A percentile compares a stretch with the other conserved stretches of the same genome.
Evolutionary conservation across 2,888 invertebrate genomes (phyloP).

Genomic region (Harpalus rubripes): DNA sequence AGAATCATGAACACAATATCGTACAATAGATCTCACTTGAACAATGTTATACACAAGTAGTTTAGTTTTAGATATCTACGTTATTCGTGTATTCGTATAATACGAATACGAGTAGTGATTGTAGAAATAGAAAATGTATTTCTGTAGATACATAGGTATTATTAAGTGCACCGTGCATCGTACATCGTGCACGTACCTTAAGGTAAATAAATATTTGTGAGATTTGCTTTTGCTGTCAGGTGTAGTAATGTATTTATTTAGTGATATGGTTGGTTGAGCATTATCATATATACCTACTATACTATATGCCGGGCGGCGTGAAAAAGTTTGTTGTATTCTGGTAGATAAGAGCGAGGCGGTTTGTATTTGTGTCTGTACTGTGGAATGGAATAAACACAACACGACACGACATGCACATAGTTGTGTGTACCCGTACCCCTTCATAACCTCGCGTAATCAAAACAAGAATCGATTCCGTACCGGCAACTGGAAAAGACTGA

Average conservation of each 20-base stretch:
- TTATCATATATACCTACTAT: background rate
- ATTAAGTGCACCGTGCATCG: no score
- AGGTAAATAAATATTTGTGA: background rate
- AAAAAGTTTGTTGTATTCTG: slow-evolving; percentile 34
- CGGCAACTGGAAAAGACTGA: background rate
- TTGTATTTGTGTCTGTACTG: slow-evolving; percentile 16
- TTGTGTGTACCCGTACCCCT: slow-evolving; percentile 28
- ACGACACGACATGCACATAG: slow-evolving; percentile 22
- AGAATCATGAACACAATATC: no score
- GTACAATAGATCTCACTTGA: no score
- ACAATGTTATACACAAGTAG: no score
- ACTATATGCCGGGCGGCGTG: background rate
- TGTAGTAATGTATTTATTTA: slow-evolving; percentile 2
- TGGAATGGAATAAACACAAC: slow-evolving; percentile 56
- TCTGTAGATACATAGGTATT: background rate
- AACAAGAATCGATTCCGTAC: slow-evolving; percentile 52
- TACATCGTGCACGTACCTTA: background rate
- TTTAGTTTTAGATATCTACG: no score
- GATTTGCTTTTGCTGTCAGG: background rate
- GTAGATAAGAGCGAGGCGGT: background rate
- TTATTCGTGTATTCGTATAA: background rate
- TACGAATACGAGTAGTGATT: background rate
- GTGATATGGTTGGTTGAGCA: slow-evolving; percentile 1
- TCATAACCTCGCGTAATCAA: slow-evolving; percentile 55
- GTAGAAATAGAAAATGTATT: background rate